Base-by-base conservation (phyloP, 2,888 invertebrate genomes). In the Steinernema hermaphroditum region DNA sequence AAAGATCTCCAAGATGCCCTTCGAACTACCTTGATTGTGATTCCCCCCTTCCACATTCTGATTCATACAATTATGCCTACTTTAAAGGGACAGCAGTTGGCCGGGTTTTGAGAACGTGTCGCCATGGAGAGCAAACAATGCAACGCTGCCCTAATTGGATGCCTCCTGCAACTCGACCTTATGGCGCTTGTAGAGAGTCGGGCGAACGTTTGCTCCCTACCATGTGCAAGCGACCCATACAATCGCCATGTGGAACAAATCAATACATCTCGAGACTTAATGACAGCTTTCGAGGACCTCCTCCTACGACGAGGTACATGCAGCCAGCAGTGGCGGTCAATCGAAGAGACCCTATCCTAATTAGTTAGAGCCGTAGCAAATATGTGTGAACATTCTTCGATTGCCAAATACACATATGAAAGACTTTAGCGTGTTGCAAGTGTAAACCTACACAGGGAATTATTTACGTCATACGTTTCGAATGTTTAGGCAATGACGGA, bases 231-330 rank as follows among this genome's bases (percentile, higher is more conserved):
- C 50, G 29, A 4, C 22, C 62, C 62, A 62, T 62, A 29, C 62
- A 62, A 62, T 62, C 62, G 34, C 34, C 29, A 24, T 6, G 34
- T 6, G 32, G 4, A 27, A 16, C 27, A 29, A 62, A 62, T 62
- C 62, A 62, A 62, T 62, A 62, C 62, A 62, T 27, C 62, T 62
- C 62, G 29, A 62, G 62, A 62, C 62, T 62, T 62, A 62, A 62
- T 62, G 62, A 62, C 62, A 62, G 62, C 62, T 62, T 62, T 62
- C 62, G 62, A 62, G 62, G 29, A 34, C 62, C 62, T 62, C 62
- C 27, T 62, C n/a, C 62, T 62, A 14, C 62, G 27, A 4, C 29
- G 62, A 62, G 62, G 62, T 62, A 34, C 62, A 62, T 62, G 62
- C 32, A 32, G 16, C 32, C 62, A 62, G 19, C 29, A 32, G 32